Base-by-base conservation (phyloP, 2,888 invertebrate genomes). In the Antheraea yamamai region DNA sequence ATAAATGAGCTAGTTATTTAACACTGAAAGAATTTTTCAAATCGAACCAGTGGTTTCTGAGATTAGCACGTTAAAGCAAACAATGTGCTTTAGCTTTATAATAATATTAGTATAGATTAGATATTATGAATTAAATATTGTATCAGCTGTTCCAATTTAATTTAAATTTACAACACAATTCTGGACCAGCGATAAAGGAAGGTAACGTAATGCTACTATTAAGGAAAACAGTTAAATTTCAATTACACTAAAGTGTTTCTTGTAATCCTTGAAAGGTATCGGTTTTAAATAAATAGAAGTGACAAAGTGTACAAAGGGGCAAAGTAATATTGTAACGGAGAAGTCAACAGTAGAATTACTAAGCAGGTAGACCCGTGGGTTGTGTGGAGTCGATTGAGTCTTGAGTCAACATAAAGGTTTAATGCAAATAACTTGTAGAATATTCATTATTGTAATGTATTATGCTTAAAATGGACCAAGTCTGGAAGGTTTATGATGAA, bases 291-390 rank as follows among this genome's bases (percentile, higher is more conserved):
- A 47, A 47, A 47, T 47, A 47, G 47, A 47, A 47, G 47, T 66
- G 64, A 66, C 64, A 66, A n/a, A 61, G 30, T 66, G 64, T 66
- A 30, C 30, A 66, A 66, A 66, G 26, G 64, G 64, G n/a, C 61
- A 23, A 20, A 61, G 61, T 61, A 66, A 66, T 66, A 66, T 30
- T 66, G 30, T 66, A 66, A 26, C 30, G 64, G 64, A 30, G 64
- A 66, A 66, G 26, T 4, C 26, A 16, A 30, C n/a, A 12, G 20
- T 66, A 30, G 64, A 66, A 66, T 66, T 66, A 66, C 64, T 66
- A 18, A 66, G 16, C 30, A 66, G 26, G 16, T 66, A 66, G 64
- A 8, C 16, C 4, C 16, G 26, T 30, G 7, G 18, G 26, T 66
- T 66, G 30, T 66, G 16, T 30, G 26, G 16, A 66, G 26, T 64